phyloP scores from a whole-genome alignment of 2,113 vertebrate species.

The Hiodon alosoides region DNA sequence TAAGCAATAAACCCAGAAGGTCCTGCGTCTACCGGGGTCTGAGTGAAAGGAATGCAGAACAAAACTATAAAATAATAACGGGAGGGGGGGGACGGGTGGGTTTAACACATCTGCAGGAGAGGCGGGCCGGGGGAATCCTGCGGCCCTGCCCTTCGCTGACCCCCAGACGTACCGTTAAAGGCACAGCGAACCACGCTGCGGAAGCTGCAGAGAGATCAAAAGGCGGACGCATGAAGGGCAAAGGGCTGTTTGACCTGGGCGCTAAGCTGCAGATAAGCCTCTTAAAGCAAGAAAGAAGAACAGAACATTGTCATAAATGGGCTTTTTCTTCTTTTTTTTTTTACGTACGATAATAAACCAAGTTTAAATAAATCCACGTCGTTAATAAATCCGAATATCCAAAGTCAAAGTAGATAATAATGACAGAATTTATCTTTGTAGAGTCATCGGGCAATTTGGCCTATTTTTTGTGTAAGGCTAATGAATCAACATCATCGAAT shows the following conservation, averaged over 20 bases:
- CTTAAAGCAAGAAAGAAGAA: slow-evolving; percentile 80
- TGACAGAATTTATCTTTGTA: slow-evolving; percentile 25
- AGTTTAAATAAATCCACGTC: slow-evolving; percentile 39
- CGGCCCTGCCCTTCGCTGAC: slow-evolving; percentile 67
- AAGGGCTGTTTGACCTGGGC: slow-evolving; percentile 83
- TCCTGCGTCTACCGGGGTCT: slow-evolving; percentile 80
- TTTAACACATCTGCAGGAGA: slow-evolving; percentile 68
- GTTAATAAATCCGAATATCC: slow-evolving; percentile 57
- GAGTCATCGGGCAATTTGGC: slow-evolving; percentile 43
- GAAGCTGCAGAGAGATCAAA: slow-evolving; percentile 88
- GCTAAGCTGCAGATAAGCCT: slow-evolving; percentile 78
- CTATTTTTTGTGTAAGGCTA: slow-evolving; percentile 56
- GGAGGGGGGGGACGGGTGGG: slow-evolving; percentile 71
- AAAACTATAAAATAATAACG: slow-evolving; percentile 99
- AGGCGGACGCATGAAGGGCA: slow-evolving; percentile 85
- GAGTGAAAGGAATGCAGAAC: slow-evolving; percentile 98
- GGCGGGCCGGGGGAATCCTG: slow-evolving; percentile 45
- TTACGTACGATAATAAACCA: slow-evolving; percentile 45
- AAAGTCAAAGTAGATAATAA: slow-evolving; percentile 58
- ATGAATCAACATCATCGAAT: slow-evolving; percentile 44
- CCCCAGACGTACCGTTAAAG: slow-evolving; percentile 66
- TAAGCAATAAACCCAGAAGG: slow-evolving; percentile 96
- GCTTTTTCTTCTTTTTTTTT: slow-evolving; percentile 31
- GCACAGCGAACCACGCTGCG: slow-evolving; percentile 66
- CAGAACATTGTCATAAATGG: slow-evolving; percentile 45